Conservation (phyloP, 2,113 vertebrate genomes). For the Eretmochelys imbricata region DNA sequence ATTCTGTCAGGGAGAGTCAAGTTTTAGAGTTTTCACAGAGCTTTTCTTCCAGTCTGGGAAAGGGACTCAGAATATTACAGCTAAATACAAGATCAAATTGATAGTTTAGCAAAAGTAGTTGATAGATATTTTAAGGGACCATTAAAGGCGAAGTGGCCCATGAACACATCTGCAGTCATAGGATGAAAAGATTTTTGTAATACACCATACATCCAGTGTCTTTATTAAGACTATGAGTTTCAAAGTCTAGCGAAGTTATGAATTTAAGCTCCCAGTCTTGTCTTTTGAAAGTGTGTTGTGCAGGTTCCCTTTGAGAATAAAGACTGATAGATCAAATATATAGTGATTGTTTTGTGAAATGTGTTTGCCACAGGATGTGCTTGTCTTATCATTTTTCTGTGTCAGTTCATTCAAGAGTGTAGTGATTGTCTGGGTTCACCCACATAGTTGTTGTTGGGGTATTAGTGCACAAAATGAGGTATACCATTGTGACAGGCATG, state of each 20-base stretch:
- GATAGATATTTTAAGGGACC: background rate
- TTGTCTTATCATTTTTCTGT: background rate
- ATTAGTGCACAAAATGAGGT: too few species aligned
- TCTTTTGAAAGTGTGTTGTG: background rate
- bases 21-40: background rate
- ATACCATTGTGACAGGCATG: too few species aligned
- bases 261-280: background rate
- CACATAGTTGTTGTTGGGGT: too few species aligned
- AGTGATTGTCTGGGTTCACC: background rate
- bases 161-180: background rate
- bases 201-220: background rate
- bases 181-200: background rate
- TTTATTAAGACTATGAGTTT: too few species aligned
- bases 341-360: background rate
- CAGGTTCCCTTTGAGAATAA: background rate
- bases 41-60: too few species aligned
- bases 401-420: background rate
- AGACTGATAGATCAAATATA: background rate
- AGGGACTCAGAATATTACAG: too few species aligned
- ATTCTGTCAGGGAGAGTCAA: background rate
- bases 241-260: background rate
- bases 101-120: background rate
- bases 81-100: background rate
- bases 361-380: background rate
- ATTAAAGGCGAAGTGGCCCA: background rate